Conservation (phyloP, 2,888 invertebrate genomes). For the Cheilosia scutellata region DNA sequence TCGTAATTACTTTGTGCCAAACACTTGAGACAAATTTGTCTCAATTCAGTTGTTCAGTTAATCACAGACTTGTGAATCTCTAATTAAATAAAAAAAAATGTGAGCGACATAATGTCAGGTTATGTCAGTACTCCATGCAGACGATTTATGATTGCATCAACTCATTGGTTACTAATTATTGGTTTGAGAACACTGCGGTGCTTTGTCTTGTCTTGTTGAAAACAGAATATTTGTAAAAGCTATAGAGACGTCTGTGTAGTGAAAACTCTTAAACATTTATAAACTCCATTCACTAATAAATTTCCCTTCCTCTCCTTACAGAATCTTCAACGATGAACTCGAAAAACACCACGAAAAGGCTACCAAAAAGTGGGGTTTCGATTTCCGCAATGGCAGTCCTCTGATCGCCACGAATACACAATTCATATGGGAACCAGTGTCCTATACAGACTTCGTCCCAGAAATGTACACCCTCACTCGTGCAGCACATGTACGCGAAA, state of each 20-base stretch:
- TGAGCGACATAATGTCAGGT: neutral
- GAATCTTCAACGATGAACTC: constrained; percentile 81
- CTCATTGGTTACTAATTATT: no score
- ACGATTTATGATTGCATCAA: no score
- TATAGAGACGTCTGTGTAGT: no score
- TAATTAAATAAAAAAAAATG: neutral
- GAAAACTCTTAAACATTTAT: neutral
- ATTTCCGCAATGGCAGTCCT: constrained; percentile 82
- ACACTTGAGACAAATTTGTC: neutral
- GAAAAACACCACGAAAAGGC: constrained; percentile 86
- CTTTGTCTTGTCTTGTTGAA: no score
- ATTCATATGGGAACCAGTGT: constrained; percentile 83
- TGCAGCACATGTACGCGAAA: constrained; percentile 82
- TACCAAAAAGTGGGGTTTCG: constrained; percentile 85
- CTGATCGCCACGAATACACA: constrained; percentile 78
- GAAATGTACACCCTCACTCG: constrained; percentile 83
- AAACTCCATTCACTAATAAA: neutral
- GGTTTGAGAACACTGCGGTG: no score
- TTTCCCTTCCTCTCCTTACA: constrained; percentile 60
- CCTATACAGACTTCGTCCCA: constrained; percentile 82
- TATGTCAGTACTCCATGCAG: no score
- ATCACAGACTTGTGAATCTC: neutral
- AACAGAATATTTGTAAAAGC: no score
- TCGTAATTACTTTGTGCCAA: neutral
- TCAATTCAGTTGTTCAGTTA: neutral